These are phyloP conservation scores for Polia nebulosa DNA, from an alignment of 2,888 invertebrate species.

Conservation along the genomic window DNA sequence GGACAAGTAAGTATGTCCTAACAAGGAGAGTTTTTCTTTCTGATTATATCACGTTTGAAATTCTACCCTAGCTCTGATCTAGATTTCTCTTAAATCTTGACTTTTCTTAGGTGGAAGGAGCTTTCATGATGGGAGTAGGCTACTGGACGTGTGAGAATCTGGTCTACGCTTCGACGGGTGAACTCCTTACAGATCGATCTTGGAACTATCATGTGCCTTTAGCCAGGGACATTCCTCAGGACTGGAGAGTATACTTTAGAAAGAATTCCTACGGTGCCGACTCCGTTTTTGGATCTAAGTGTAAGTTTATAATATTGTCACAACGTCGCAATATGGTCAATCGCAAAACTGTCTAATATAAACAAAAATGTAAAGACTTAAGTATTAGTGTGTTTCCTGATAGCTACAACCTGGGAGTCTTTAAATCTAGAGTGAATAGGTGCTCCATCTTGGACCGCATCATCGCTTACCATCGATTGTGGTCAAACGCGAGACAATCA, in stretches of 20 bases:
- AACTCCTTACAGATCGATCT: slow-evolving; percentile 93
- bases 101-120: slow-evolving; percentile 91
- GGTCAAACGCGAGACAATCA: too few relatives aligned
- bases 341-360: not conserved
- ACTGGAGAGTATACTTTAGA: slow-evolving; percentile 93
- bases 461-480: too few relatives aligned
- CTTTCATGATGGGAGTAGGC: slow-evolving; percentile 94
- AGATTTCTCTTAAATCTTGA: too few relatives aligned
- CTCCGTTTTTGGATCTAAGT: slow-evolving; percentile 93
- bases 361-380: too few relatives aligned
- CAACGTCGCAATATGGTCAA: not conserved
- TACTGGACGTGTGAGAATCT: slow-evolving; percentile 94
- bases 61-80: too few relatives aligned
- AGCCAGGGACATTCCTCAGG: slow-evolving; percentile 94
- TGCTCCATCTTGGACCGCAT: too few relatives aligned
- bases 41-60: not conserved
- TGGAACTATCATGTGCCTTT: slow-evolving; percentile 95
- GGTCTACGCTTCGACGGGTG: slow-evolving; percentile 92
- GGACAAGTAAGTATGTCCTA: slow-evolving; percentile 38
- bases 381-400: too few relatives aligned
- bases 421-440: too few relatives aligned
- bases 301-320: slow-evolving; percentile 73
- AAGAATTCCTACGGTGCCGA: slow-evolving; percentile 91
- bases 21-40: too few relatives aligned
- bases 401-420: too few relatives aligned